Base-by-base conservation (phyloP, 2,113 vertebrate genomes). In the Suncus etruscus region DNA sequence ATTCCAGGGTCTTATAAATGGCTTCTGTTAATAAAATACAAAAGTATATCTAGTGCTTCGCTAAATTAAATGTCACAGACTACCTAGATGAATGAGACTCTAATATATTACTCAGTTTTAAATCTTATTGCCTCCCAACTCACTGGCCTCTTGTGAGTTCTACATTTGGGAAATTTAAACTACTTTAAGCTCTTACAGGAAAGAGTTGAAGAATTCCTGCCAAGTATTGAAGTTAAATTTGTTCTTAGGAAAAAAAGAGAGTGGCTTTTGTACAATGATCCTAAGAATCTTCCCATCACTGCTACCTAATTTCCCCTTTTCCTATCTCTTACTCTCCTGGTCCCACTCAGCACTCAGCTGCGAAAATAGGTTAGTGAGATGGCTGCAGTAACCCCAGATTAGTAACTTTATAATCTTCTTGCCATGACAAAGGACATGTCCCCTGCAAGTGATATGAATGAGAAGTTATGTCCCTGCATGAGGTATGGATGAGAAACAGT, bases 321-420 rank as follows among this genome's bases (percentile, higher is more conserved):
- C 11, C 20, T 81, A 27, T 68, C 50, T 80, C 45, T 75, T 31
- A n/a, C 73, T 22, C 27, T 50, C 25, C 0, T 39, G 4, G 65
- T 31, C 11, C 22, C 31, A 80, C 3, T 31, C 47, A 81, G 77
- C 48, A 76, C 24, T 85, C 70, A 94, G 24, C 39, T 39, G 84
- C 4, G n/a, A 75, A 76, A 12, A 32, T 6, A 25, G 51, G 31
- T 61, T 14, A 86, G 50, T 79, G 87, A 89, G 61, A 83, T 72
- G 66, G 47, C 54, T 39, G n/a, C 9, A 15, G 48, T 66, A 89
- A 81, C 22, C n/a, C 66, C 70, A 32, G 27, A 75, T 91, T 69
- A 88, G 51, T 69, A 69, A 95, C 82, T 91, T 92, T 95, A 73
- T 92, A 94, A 96, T 82, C 76, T 77, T 76, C 48, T 48, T 76